Evolutionary conservation across 1,140 invertebrate genomes (phyloP).

Genomic region (Maconellicoccus hirsutus): DNA sequence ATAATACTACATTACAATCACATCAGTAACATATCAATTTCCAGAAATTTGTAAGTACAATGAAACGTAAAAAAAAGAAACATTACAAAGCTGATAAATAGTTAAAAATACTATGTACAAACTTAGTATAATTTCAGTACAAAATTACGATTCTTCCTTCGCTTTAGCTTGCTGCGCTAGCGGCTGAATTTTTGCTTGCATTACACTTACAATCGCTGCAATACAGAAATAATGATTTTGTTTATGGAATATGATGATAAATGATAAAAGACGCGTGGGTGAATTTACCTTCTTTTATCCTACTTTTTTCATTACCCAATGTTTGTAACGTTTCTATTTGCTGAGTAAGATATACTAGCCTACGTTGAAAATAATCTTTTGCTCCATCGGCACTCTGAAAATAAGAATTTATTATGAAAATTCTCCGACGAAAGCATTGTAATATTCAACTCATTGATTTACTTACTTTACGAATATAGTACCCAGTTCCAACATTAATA

Average conservation of each 20-base stretch:
- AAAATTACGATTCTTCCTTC: neutral
- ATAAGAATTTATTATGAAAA: neutral
- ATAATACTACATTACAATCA: neutral
- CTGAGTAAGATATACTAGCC: conserved; percentile 78
- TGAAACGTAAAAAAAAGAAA: neutral
- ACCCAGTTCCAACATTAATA: conserved; percentile 89
- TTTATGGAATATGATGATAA: neutral
- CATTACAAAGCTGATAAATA: neutral
- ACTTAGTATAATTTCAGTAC: neutral
- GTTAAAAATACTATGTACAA: neutral
- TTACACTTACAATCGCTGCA: conserved; percentile 21
- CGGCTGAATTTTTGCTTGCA: conserved; percentile 17
- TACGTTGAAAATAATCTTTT: conserved; percentile 84
- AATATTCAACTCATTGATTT: neutral
- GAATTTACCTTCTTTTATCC: conserved; percentile 62
- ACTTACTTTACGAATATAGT: conserved; percentile 84
- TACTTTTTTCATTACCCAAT: conserved; percentile 72
- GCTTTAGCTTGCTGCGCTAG: conserved; percentile 20
- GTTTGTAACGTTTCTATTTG: conserved; percentile 89
- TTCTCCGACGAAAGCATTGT: neutral
- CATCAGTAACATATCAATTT: neutral
- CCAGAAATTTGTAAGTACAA: neutral
- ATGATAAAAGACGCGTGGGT: neutral
- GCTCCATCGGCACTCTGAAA: conserved; percentile 51
- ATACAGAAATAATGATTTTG: neutral